Evolutionary conservation across 2,888 invertebrate species (phyloP).

Genomic region (Nudaria mundana): DNA sequence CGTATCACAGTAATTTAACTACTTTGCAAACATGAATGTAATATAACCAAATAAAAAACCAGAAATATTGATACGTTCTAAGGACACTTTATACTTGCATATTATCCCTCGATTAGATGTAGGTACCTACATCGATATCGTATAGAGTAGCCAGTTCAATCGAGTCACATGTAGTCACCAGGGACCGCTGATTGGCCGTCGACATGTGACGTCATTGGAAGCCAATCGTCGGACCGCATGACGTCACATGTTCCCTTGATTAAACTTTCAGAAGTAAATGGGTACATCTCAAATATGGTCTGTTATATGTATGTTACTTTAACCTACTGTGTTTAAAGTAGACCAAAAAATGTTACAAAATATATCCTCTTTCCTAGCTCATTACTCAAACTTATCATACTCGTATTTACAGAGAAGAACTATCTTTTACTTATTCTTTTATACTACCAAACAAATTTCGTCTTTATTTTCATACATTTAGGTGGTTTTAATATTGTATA

Average conservation of each 20-base stretch:
- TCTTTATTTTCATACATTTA: conserved; percentile 1
- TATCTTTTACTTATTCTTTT: neutral
- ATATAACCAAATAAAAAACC: too few relatives aligned
- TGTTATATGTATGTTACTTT: too few relatives aligned
- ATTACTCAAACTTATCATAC: conserved; percentile 29
- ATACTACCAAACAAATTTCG: conserved; percentile 9
- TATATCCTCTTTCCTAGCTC: too few relatives aligned
- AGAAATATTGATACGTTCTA: too few relatives aligned
- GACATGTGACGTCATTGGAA: conserved; percentile 11
- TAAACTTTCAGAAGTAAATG: neutral
- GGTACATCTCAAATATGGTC: neutral
- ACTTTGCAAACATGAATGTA: too few relatives aligned
- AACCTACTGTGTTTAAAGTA: too few relatives aligned
- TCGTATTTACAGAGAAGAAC: conserved; percentile 10
- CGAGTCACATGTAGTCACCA: conserved; percentile 28
- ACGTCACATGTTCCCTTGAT: conserved; percentile 1
- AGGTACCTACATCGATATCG: too few relatives aligned
- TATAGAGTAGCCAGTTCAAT: conserved; percentile 2
- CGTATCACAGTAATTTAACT: too few relatives aligned
- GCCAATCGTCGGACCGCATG: conserved; percentile 3
- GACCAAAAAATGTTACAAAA: conserved; percentile 7
- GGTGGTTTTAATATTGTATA: conserved; percentile 10
- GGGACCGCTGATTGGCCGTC: conserved; percentile 30
- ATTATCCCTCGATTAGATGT: too few relatives aligned
- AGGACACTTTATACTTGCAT: too few relatives aligned